Conservation (phyloP, 1,140 invertebrate species). For the Hyposmocoma kahamanoa region DNA sequence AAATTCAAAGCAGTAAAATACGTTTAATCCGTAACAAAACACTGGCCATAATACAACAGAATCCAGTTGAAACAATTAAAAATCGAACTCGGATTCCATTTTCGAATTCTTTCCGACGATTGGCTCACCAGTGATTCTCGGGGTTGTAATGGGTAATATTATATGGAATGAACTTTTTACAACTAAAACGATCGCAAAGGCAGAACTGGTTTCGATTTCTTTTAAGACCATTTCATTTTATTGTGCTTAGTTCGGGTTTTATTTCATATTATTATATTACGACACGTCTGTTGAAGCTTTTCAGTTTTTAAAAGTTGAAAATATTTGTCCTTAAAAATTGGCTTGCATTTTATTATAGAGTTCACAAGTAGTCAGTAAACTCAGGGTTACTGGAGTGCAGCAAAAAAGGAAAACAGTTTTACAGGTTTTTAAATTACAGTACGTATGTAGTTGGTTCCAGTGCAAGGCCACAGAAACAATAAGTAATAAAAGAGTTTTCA, state of each 20-base stretch:
- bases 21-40: conserved; percentile 40
- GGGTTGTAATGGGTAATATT: conserved; percentile 69
- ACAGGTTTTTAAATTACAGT: conserved; percentile 7
- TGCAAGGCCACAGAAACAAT: conserved; percentile 53
- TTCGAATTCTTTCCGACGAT: conserved; percentile 51
- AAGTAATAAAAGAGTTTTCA: conserved; percentile 57
- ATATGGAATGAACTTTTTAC: conserved; percentile 68
- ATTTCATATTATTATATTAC: conserved; percentile 60
- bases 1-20: conserved; percentile 27
- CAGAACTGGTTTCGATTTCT: conserved; percentile 58
- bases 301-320: conserved; percentile 21
- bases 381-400: too few species aligned
- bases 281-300: conserved; percentile 40
- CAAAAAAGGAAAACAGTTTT: conserved; percentile 12
- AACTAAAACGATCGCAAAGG: conserved; percentile 61
- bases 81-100: conserved; percentile 64
- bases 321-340: background rate
- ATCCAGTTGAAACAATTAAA: conserved; percentile 64
- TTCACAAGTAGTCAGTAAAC: too few species aligned
- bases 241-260: conserved; percentile 58
- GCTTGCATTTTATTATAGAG: too few species aligned
- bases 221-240: conserved; percentile 60
- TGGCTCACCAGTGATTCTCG: conserved; percentile 62
- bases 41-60: conserved; percentile 38
- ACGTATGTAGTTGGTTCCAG: conserved; percentile 23